Conservation (phyloP, 2,888 invertebrate species). For the Torymus tubicola region DNA sequence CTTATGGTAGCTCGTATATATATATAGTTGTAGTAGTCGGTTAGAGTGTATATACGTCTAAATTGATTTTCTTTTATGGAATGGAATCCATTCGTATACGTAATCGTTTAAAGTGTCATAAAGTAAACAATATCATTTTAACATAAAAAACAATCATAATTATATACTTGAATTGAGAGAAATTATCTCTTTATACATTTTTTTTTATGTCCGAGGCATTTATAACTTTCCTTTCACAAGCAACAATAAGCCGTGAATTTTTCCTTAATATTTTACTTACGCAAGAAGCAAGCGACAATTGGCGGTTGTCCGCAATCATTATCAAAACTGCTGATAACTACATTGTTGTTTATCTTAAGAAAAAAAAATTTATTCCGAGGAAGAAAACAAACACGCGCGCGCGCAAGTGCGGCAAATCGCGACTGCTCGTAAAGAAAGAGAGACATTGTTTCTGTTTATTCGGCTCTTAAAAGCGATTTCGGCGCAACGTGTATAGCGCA, state of each 20-base stretch:
- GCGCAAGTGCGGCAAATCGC: slow-evolving; percentile 3
- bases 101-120: no score
- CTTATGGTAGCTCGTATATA: no score
- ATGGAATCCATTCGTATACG: no score
- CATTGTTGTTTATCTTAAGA: slow-evolving; percentile 8
- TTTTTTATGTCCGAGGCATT: no score
- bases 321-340: not conserved
- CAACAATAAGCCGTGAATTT: slow-evolving; percentile 1
- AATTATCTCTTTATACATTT: no score
- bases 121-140: no score
- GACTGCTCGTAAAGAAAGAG: slow-evolving; percentile 29
- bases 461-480: slow-evolving; percentile 41
- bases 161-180: no score
- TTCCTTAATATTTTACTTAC: slow-evolving; percentile 16
- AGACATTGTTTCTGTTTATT: slow-evolving; percentile 48
- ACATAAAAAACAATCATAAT: no score
- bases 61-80: slow-evolving; percentile 17
- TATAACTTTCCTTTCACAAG: no score
- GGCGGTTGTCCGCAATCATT: not conserved
- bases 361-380: not conserved
- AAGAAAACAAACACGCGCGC: not conserved
- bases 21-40: not conserved
- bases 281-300: not conserved
- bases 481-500: slow-evolving; percentile 1
- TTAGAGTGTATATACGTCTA: not conserved